A percentile compares a stretch with the other conserved stretches of the same genome.
Conservation (phyloP, 35 echinoderm and acorn worm genomes). For the Holothuria glaberrima region DNA sequence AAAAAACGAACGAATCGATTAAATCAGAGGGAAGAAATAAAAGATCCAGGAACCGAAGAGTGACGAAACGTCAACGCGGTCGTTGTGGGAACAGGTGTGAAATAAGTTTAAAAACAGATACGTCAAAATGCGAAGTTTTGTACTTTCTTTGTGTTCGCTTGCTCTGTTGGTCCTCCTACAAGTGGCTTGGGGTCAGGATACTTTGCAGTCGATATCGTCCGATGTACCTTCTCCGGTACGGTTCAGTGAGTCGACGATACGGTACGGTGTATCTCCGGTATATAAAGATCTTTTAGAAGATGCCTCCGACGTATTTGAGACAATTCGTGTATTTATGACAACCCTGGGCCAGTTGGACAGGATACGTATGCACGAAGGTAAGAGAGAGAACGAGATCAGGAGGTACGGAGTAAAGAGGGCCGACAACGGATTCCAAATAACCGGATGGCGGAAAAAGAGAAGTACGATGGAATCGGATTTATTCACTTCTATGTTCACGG, state of each 20-base stretch:
- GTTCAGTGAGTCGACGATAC: background rate
- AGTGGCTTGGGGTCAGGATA: conserved; percentile 38
- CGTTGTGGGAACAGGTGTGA: background rate
- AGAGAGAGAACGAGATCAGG: conserved; percentile 34
- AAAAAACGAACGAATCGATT: too few species aligned
- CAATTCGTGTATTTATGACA: conserved; percentile 36
- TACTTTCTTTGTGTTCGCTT: conserved; percentile 24
- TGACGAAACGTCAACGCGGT: background rate
- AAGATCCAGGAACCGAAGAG: too few species aligned
- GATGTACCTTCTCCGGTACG: conserved; percentile 15
- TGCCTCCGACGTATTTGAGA: conserved; percentile 30
- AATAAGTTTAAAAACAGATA: conserved; percentile 17
- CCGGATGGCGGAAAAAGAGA: conserved; percentile 58
- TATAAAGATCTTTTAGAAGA: conserved; percentile 41
- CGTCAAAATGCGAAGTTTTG: conserved; percentile 44
- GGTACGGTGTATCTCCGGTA: conserved; percentile 41
- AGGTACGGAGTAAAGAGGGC: conserved; percentile 42
- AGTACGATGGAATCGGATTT: conserved; percentile 55
- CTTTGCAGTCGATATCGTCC: conserved; percentile 13
- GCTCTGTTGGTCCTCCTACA: conserved; percentile 29
- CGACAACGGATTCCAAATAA: conserved; percentile 53
- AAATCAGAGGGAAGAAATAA: too few species aligned
- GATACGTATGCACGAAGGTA: conserved; percentile 33
- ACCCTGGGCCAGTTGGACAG: conserved; percentile 48
- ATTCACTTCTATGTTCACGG: conserved; percentile 58